A percentile compares a stretch with the other conserved stretches of the same genome.
These are phyloP conservation scores for Cloeon dipterum DNA, from an alignment of 2,888 invertebrate species.

Conservation along the genomic window DNA sequence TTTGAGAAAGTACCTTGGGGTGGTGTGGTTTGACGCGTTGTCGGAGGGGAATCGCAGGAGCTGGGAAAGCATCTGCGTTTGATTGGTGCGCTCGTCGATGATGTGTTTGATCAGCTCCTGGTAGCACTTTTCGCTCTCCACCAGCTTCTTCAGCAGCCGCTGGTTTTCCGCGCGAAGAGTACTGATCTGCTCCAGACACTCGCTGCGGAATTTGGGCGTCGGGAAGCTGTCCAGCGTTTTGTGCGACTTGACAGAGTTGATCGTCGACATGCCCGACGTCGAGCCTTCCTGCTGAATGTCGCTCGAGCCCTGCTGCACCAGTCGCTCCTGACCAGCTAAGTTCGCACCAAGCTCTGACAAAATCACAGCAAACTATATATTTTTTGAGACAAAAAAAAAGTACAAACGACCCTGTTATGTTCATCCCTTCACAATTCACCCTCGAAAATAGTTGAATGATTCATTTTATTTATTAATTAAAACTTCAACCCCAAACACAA, in stretches of 20 bases:
- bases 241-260: slow-evolving; percentile 34
- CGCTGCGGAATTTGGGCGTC: slow-evolving; percentile 16
- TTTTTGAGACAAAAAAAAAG: too few species aligned
- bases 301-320: neutral
- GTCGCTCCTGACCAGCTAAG: slow-evolving; percentile 48
- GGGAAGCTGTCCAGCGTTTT: slow-evolving; percentile 23
- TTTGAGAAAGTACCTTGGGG: too few species aligned
- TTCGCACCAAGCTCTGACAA: slow-evolving; percentile 62
- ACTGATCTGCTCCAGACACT: slow-evolving; percentile 23
- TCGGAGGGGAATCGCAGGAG: slow-evolving; percentile 18
- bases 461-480: too few species aligned
- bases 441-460: too few species aligned
- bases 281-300: slow-evolving; percentile 21
- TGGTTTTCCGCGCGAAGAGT: slow-evolving; percentile 21
- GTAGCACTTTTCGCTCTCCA: slow-evolving; percentile 52
- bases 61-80: slow-evolving; percentile 30
- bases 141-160: slow-evolving; percentile 46
- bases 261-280: slow-evolving; percentile 35
- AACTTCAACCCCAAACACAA: too few species aligned
- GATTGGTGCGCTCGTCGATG: slow-evolving; percentile 41
- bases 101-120: slow-evolving; percentile 42
- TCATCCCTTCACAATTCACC: too few species aligned
- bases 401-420: too few species aligned
- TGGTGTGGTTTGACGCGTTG: too few species aligned
- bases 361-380: neutral